Percentiles rank a stretch among this genome's conserved stretches.
Evolutionary conservation across 2,113 vertebrate genomes (phyloP).

Genomic region (Junco hyemalis): DNA sequence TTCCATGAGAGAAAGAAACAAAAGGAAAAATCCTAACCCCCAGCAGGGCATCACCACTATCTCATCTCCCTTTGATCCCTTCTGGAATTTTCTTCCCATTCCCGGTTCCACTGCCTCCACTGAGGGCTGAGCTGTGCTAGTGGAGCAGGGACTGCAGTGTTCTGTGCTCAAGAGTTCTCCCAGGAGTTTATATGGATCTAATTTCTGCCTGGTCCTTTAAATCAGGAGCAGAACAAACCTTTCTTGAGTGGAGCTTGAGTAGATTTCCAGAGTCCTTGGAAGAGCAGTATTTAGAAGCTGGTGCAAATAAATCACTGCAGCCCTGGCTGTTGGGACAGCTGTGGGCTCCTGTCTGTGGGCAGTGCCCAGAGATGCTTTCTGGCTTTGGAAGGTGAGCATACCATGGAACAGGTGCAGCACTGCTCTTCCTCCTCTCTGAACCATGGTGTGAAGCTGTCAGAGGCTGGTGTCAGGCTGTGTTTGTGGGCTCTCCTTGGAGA

Average conservation of each 20-base stretch:
- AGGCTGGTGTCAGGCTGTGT: not conserved
- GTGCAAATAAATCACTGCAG: not conserved
- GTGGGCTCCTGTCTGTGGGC: not conserved
- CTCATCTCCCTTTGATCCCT: not conserved
- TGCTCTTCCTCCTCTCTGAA: not conserved
- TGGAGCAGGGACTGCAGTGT: not conserved
- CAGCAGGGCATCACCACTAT: not conserved
- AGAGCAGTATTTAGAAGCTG: not conserved
- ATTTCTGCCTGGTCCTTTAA: not conserved
- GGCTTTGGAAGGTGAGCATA: not conserved
- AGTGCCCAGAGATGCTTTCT: not conserved
- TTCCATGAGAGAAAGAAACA: not conserved
- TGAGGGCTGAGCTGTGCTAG: not conserved
- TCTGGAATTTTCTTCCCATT: not conserved
- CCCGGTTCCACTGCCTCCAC: rapidly evolving
- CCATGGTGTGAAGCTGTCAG: not conserved
- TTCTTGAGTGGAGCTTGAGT: not conserved
- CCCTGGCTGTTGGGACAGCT: not conserved
- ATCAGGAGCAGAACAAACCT: not conserved
- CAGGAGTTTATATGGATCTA: not conserved
- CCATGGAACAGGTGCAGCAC: not conserved
- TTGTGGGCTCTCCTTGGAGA: not conserved
- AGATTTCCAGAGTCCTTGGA: not conserved
- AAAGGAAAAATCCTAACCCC: not conserved
- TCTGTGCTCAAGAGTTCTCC: not conserved